A percentile compares a stretch with the other conserved stretches of the same genome.
phyloP scores from a whole-genome alignment of 92 coral and sea anemone species.

The Epizoanthus ramosus region DNA sequence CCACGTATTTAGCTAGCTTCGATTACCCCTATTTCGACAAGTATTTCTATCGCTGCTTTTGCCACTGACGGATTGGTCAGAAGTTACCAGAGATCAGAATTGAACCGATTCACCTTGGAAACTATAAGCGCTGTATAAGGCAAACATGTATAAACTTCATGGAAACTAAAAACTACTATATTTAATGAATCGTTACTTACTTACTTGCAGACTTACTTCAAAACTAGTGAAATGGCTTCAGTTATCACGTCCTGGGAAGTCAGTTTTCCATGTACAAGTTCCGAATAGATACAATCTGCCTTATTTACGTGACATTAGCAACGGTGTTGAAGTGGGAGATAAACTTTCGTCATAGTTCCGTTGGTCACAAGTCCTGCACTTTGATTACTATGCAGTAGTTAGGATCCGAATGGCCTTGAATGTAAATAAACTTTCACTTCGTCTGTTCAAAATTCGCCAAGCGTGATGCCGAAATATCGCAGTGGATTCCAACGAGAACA shows the following conservation, averaged over 20 bases:
- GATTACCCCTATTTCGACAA: conserved; percentile 24
- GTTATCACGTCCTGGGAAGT: neutral
- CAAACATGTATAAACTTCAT: neutral
- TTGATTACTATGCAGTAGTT: neutral
- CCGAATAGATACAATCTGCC: neutral
- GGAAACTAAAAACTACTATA: neutral
- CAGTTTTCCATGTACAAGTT: neutral
- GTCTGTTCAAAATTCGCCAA: conserved; percentile 6
- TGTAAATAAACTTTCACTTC: conserved; percentile 1
- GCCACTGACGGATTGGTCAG: neutral
- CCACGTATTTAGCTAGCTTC: neutral
- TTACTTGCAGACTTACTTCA: conserved; percentile 24
- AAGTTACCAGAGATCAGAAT: neutral
- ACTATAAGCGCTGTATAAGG: neutral
- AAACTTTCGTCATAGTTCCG: neutral
- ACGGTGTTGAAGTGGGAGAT: neutral
- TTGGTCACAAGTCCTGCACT: neutral
- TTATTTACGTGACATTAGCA: conserved; percentile 1
- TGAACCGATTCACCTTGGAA: conserved; percentile 5
- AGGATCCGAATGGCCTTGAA: neutral
- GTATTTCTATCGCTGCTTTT: neutral
- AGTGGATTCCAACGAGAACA: conserved; percentile 21
- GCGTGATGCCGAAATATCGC: conserved; percentile 2
- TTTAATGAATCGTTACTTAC: conserved; percentile 3
- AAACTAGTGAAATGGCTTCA: neutral